Conservation (phyloP, 2,797 vertebrate genomes). For the Silurus lanzhouensis region DNA sequence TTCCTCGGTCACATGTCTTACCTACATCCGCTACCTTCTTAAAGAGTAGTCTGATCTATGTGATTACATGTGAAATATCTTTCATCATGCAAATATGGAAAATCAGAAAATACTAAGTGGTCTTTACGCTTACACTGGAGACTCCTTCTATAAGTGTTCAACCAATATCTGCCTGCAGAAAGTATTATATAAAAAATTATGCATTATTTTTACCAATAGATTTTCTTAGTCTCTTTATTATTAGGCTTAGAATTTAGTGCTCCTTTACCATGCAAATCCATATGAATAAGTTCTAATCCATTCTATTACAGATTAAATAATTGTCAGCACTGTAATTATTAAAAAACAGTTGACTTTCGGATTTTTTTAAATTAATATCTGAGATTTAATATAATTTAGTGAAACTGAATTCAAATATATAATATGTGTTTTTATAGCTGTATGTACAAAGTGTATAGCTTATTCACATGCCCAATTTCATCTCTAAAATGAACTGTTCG, state of each 20-base stretch:
- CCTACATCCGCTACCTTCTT: too few relatives aligned
- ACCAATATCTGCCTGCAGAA: neutral
- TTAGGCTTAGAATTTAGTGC: neutral
- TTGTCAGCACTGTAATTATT: neutral
- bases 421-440: neutral
- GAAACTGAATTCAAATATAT: neutral
- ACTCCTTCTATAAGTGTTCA: neutral
- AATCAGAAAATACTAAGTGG: neutral
- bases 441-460: slow-evolving; percentile 3
- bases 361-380: neutral
- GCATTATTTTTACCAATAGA: neutral
- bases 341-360: neutral
- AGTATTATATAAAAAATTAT: neutral
- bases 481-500: slow-evolving; percentile 1
- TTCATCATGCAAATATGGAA: too few relatives aligned
- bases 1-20: too few relatives aligned
- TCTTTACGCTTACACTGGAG: neutral
- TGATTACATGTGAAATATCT: too few relatives aligned
- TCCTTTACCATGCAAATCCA: neutral
- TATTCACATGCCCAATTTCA: neutral
- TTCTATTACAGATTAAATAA: neutral
- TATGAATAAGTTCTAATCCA: neutral
- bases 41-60: too few relatives aligned
- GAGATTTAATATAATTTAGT: neutral
- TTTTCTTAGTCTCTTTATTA: neutral